These are phyloP conservation scores for Nowickia ferox DNA, from an alignment of 2,888 invertebrate genomes.

Conservation along the genomic window DNA sequence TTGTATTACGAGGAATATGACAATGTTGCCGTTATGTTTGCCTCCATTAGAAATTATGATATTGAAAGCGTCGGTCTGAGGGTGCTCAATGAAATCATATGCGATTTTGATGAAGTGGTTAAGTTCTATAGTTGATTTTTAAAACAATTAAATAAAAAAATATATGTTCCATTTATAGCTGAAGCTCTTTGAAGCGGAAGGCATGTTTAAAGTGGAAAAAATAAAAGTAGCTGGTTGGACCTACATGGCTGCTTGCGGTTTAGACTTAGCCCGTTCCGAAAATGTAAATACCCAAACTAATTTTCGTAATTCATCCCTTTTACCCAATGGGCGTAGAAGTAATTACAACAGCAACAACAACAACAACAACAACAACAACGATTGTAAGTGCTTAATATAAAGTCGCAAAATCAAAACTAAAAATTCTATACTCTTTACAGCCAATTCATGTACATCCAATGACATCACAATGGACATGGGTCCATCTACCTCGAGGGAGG, in stretches of 20 bases:
- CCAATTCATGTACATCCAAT: slow-evolving; percentile 31
- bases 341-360: slow-evolving; percentile 72
- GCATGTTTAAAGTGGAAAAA: slow-evolving; percentile 92
- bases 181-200: slow-evolving; percentile 84
- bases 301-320: slow-evolving; percentile 79
- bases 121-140: slow-evolving; percentile 82
- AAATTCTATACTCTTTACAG: neutral
- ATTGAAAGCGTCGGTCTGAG: slow-evolving; percentile 87
- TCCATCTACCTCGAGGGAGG: slow-evolving; percentile 61
- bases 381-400: slow-evolving; percentile 42
- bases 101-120: slow-evolving; percentile 92
- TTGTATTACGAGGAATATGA: slow-evolving; percentile 95
- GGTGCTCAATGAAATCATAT: slow-evolving; percentile 94
- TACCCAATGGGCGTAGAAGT: slow-evolving; percentile 81
- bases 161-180: slow-evolving; percentile 27
- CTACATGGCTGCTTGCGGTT: slow-evolving; percentile 98
- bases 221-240: slow-evolving; percentile 98
- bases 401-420: neutral
- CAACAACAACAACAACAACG: slow-evolving; percentile 58
- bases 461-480: slow-evolving; percentile 49
- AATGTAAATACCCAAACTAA: slow-evolving; percentile 83
- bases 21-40: slow-evolving; percentile 97
- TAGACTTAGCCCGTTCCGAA: slow-evolving; percentile 88
- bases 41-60: slow-evolving; percentile 93
- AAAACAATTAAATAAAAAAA: neutral